phyloP scores from a whole-genome alignment of 2,797 vertebrate genomes.

The Ctenopoma kingsleyae region DNA sequence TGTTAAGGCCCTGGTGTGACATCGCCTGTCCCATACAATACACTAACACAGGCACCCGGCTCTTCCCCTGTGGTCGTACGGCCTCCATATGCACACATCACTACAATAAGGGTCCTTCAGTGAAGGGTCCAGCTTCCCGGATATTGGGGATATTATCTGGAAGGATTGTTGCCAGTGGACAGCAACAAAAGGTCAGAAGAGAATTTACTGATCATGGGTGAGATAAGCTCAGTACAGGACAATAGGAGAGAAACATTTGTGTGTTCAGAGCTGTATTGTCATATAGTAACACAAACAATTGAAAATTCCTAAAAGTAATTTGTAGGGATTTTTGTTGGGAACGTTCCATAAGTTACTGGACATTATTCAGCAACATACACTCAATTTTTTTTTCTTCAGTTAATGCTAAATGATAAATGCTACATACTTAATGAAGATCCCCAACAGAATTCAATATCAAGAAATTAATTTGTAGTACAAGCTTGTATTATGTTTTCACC shows the following conservation, averaged over 20 bases:
- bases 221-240: slow-evolving; percentile 50
- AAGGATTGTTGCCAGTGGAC: slow-evolving; percentile 75
- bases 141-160: slow-evolving; percentile 77
- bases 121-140: slow-evolving; percentile 71
- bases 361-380: neutral
- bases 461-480: no score
- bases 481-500: no score
- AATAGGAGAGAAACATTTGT: slow-evolving; percentile 21
- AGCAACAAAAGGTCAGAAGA: slow-evolving; percentile 74
- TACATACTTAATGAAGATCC: no score
- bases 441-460: no score
- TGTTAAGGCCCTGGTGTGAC: slow-evolving; percentile 76
- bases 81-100: slow-evolving; percentile 85
- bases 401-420: no score
- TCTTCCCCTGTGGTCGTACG: slow-evolving; percentile 70
- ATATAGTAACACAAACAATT: neutral
- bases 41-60: slow-evolving; percentile 64
- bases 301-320: slow-evolving; percentile 1
- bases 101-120: slow-evolving; percentile 74
- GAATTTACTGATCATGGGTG: slow-evolving; percentile 54
- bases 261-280: slow-evolving; percentile 18
- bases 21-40: slow-evolving; percentile 77
- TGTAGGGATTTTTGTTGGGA: neutral
- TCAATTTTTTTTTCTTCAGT: no score
- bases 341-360: neutral